These are phyloP conservation scores for Entomobrya multifasciata DNA, from an alignment of 2,888 invertebrate species.

Conservation along the genomic window DNA sequence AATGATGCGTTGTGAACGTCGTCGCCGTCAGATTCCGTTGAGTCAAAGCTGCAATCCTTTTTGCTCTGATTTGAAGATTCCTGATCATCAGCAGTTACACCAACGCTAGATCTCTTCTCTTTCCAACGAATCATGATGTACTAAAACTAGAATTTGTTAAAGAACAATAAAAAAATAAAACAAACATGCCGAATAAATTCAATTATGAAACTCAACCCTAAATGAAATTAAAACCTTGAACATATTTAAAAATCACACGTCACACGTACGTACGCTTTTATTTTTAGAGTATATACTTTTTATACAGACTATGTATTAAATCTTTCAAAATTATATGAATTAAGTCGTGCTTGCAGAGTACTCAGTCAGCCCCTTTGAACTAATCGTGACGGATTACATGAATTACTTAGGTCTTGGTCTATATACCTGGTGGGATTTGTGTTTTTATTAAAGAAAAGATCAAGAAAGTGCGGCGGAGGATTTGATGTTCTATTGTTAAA, in stretches of 20 bases:
- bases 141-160: neutral
- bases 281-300: too few relatives aligned
- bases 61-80: neutral
- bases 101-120: neutral
- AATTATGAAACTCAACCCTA: neutral
- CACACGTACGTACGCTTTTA: neutral
- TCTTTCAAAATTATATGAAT: too few relatives aligned
- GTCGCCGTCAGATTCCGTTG: constrained; percentile 13
- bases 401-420: neutral
- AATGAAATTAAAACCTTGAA: too few relatives aligned
- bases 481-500: neutral
- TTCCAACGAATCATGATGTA: constrained; percentile 43
- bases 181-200: constrained; percentile 3
- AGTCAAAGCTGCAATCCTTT: neutral
- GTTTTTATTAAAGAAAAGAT: too few relatives aligned
- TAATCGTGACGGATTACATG: neutral
- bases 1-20: neutral
- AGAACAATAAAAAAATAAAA: neutral
- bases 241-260: too few relatives aligned
- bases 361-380: neutral
- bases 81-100: neutral
- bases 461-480: too few relatives aligned
- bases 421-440: too few relatives aligned
- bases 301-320: too few relatives aligned
- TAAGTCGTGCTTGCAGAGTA: too few relatives aligned